phyloP scores from a whole-genome alignment of 1,140 invertebrate species.

The Akabosia matsudoensis region DNA sequence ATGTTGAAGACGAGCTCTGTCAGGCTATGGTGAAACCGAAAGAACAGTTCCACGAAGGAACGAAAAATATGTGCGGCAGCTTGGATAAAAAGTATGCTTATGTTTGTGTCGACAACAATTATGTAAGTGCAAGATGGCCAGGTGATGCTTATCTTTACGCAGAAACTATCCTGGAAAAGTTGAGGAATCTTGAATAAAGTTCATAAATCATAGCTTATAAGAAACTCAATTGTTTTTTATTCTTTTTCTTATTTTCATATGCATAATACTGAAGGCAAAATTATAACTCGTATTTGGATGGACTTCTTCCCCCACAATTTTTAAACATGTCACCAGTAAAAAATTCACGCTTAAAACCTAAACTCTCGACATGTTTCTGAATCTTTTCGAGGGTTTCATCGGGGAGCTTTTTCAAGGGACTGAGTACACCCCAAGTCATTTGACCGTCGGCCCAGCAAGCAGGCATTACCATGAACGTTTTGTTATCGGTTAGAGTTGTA shows the following conservation, averaged over 20 bases:
- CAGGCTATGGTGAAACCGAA: conserved; percentile 34
- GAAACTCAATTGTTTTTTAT: too few species aligned
- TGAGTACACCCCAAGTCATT: neutral
- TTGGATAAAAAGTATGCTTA: conserved; percentile 42
- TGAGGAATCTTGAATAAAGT: conserved; percentile 49
- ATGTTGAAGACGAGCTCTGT: conserved; percentile 44
- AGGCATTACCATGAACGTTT: neutral
- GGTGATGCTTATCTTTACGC: conserved; percentile 42
- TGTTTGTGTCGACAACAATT: conserved; percentile 42
- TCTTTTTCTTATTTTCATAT: too few species aligned
- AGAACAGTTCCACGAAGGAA: conserved; percentile 39
- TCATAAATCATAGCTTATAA: too few species aligned
- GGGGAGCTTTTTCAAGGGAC: neutral
- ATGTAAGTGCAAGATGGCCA: conserved; percentile 43
- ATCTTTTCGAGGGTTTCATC: neutral
- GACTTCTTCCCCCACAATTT: too few species aligned
- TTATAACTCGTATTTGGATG: too few species aligned
- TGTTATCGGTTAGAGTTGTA: neutral
- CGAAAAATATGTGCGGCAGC: conserved; percentile 37
- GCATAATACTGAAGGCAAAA: too few species aligned
- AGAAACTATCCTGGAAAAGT: conserved; percentile 52
- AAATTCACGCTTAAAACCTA: neutral
- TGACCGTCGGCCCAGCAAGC: neutral
- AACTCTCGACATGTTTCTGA: neutral
- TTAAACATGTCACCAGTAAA: too few species aligned